Evolutionary conservation across 1,140 invertebrate genomes (phyloP).

Genomic region (Meloidogyne chitwoodi): DNA sequence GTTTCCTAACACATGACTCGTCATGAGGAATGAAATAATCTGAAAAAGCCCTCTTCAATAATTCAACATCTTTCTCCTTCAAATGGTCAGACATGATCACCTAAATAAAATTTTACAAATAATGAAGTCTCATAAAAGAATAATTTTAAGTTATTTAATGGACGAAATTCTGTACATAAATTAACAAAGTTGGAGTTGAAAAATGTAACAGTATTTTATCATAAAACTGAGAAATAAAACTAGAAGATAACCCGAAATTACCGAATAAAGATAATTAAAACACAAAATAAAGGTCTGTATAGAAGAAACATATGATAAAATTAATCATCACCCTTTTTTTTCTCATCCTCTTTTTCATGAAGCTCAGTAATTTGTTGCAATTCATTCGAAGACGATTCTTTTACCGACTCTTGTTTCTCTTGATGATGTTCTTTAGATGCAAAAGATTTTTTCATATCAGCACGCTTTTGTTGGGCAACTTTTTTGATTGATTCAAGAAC

Average conservation of each 20-base stretch:
- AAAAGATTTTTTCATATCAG: neutral
- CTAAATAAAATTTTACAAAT: neutral
- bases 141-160: no score
- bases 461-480: neutral
- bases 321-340: neutral
- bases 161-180: no score
- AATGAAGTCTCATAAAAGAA: no score
- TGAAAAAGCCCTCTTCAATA: neutral
- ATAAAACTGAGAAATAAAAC: neutral
- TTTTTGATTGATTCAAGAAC: conserved; percentile 22
- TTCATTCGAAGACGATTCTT: neutral
- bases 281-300: neutral
- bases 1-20: neutral
- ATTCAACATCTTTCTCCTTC: neutral
- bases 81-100: neutral
- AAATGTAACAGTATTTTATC: neutral
- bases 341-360: neutral
- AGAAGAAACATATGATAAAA: neutral
- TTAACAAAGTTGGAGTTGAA: neutral
- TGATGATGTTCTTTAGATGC: neutral
- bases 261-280: neutral
- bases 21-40: neutral
- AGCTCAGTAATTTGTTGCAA: neutral
- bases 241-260: neutral
- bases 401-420: neutral